A percentile compares a stretch with the other conserved stretches of the same genome.
phyloP scores from a whole-genome alignment of 37 sponge, comb jelly and placozoan genomes.

The Aplysina aerophoba region DNA sequence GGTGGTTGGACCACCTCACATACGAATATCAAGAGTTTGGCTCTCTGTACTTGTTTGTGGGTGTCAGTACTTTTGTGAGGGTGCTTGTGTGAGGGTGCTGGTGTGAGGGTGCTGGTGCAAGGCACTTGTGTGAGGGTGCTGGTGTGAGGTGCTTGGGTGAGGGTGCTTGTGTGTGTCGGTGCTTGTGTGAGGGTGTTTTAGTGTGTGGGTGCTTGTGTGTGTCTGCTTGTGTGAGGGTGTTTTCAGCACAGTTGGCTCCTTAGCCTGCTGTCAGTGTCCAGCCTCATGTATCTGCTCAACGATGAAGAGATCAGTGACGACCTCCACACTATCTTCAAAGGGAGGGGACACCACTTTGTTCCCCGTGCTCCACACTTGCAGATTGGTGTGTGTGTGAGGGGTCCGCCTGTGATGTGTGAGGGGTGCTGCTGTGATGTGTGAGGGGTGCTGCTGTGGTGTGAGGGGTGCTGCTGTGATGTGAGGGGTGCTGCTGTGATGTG shows the following conservation, averaged over 20 bases:
- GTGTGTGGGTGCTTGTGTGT: background rate
- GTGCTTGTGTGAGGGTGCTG: too few relatives aligned
- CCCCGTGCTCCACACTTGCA: background rate
- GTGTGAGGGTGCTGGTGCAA: too few relatives aligned
- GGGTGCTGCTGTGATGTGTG: background rate
- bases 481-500: constrained; percentile 8
- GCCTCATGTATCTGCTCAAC: constrained; percentile 70
- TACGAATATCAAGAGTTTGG: too few relatives aligned
- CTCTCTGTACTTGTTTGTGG: too few relatives aligned
- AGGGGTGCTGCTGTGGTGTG: background rate
- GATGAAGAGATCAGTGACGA: constrained; percentile 79
- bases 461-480: background rate
- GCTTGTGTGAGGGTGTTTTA: background rate
- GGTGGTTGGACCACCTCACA: too few relatives aligned
- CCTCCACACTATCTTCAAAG: constrained; percentile 76
- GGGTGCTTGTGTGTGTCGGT: too few relatives aligned
- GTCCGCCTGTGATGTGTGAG: background rate
- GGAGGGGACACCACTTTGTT: background rate
- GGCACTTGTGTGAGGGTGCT: too few relatives aligned
- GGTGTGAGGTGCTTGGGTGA: too few relatives aligned
- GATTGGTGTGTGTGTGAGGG: background rate
- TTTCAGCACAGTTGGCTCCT: background rate
- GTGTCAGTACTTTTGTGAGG: too few relatives aligned
- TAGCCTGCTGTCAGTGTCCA: constrained; percentile 39
- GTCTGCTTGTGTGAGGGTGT: background rate